These are phyloP conservation scores for Hippocampus zosterae DNA, from an alignment of 2,113 vertebrate genomes.

Conservation along the genomic window DNA sequence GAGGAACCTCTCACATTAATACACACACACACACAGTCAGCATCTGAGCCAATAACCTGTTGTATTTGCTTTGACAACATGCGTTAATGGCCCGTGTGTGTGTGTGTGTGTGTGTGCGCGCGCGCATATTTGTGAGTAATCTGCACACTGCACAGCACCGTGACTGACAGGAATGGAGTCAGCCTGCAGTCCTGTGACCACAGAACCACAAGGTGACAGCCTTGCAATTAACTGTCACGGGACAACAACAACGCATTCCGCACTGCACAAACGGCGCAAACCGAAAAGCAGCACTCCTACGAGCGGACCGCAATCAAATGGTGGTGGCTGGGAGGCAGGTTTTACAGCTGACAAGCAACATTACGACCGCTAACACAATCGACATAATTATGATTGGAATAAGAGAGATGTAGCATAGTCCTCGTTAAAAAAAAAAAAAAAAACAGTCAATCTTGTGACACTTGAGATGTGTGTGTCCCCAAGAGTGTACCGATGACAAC, in stretches of 20 bases:
- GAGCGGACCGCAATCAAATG: conserved; percentile 6
- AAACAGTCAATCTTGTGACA: too few species aligned
- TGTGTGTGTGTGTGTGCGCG: conserved; percentile 13
- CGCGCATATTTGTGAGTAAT: conserved; percentile 33
- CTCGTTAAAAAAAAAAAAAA: too few species aligned
- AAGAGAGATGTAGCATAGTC: too few species aligned
- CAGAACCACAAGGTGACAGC: conserved; percentile 23
- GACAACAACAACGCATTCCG: conserved; percentile 25
- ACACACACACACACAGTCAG: conserved; percentile 1
- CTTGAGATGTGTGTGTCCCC: too few species aligned
- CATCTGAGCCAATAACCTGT: conserved; percentile 38
- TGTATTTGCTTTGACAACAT: conserved; percentile 48
- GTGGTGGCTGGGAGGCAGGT: neutral
- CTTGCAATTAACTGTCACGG: conserved; percentile 52
- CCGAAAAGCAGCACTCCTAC: conserved; percentile 16
- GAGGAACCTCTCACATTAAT: conserved; percentile 6
- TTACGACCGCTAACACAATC: neutral
- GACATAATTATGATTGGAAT: too few species aligned
- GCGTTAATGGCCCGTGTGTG: conserved; percentile 32
- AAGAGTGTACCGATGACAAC: too few species aligned
- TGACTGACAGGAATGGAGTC: conserved; percentile 56
- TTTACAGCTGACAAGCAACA: neutral
- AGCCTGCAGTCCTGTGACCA: conserved; percentile 20
- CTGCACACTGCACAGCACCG: conserved; percentile 28
- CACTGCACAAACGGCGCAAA: neutral